Base-by-base conservation (phyloP, 2,797 vertebrate genomes). In the Buphagus erythrorhynchus region DNA sequence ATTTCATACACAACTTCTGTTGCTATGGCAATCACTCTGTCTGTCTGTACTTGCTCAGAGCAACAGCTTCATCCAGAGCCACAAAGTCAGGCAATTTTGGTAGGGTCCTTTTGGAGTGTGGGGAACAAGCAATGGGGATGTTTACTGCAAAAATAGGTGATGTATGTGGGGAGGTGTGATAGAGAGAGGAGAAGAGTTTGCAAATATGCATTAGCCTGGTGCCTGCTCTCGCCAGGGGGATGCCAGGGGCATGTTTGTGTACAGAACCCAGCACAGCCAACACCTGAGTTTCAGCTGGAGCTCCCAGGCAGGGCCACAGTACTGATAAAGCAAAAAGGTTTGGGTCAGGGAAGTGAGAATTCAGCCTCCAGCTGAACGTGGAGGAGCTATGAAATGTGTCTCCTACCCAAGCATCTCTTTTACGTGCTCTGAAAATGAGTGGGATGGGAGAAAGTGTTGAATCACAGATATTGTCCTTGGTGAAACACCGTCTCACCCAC, bases 21-120 rank as follows among this genome's bases (percentile, higher is more conserved):
- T 97, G 96, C 97, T 90, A 97, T 97, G 94, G 94, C 93, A 96
- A 97, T 97, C 3, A 0, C 77, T 90, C 93, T 91, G 88, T 96
- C 94, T 93, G 91, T 93, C 94, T 91, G 89, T 82, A 95, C 90
- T 90, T 88, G 86, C 79, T 96, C 77, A 78, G 91, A 94, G 96
- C 67, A 94, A 79, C 75, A 92, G 86, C 88, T 88, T 95, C 90
- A 86, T 68, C 42, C 0, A 0, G 57, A 93, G 86, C 33, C 3
- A 8, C 79, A 51, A 14, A 73, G 49, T 75, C 83, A 91, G 85
- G 55, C 42, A 91, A 55, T 93, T 86, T 73, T 0, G 0, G 38
- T 35, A 88, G 36, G 73, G 82, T 19, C 63, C 17, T 94, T 85
- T 62, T 49, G 67, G 71, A 73, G 19, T 2, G 26, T 33, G 77